Conservation (phyloP, 1,140 invertebrate species). For the Phymastichus coffea region DNA sequence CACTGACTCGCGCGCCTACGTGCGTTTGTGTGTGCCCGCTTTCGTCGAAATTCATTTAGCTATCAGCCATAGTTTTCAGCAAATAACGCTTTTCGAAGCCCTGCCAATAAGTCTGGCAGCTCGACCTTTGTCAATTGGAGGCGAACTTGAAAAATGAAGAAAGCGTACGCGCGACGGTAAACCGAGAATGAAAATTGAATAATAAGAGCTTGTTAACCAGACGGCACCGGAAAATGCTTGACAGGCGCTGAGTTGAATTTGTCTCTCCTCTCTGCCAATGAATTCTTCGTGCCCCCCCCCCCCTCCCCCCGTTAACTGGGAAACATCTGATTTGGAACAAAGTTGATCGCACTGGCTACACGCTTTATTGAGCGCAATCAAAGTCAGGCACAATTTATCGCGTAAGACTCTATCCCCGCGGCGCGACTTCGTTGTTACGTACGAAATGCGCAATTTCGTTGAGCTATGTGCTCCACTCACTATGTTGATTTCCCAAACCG, state of each 20-base stretch:
- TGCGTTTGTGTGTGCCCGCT: too few relatives aligned
- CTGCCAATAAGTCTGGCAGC: too few relatives aligned
- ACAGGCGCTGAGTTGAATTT: background rate
- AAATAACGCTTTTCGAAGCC: too few relatives aligned
- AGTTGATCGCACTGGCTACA: slow-evolving; percentile 16
- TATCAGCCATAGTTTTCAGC: too few relatives aligned
- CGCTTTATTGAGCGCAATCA: slow-evolving; percentile 21
- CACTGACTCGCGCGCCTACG: too few relatives aligned
- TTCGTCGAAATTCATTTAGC: too few relatives aligned
- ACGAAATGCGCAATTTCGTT: background rate
- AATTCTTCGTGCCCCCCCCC: too few relatives aligned
- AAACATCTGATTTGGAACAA: slow-evolving; percentile 5
- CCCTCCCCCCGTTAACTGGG: background rate
- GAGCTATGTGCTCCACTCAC: too few relatives aligned
- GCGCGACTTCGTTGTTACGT: slow-evolving; percentile 1
- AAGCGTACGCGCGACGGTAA: background rate
- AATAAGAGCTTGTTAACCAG: background rate
- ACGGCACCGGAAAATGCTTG: background rate
- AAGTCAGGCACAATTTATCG: slow-evolving; percentile 16
- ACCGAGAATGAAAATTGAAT: background rate
- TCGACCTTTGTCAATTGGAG: background rate
- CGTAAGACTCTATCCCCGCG: background rate
- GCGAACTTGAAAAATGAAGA: background rate
- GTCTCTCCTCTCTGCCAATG: background rate
- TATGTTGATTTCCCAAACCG: too few relatives aligned